Percentiles rank a stretch among this genome's conserved stretches.
Conservation (phyloP, 1,140 invertebrate genomes). For the Dufourea novaeangliae region DNA sequence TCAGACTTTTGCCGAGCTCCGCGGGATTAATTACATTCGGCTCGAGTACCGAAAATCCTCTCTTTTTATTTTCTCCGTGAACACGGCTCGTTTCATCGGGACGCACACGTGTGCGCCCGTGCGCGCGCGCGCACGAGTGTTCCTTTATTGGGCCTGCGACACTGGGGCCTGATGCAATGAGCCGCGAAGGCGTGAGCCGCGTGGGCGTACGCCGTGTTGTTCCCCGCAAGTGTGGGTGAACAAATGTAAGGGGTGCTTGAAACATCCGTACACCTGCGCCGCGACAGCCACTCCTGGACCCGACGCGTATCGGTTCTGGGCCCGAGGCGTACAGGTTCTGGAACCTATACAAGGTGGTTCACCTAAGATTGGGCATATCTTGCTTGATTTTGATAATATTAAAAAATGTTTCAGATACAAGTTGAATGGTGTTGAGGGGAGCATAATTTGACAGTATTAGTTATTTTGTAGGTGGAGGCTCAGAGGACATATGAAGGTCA, state of each 20-base stretch:
- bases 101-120: no score
- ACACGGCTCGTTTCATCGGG: slow-evolving; percentile 20
- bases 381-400: no score
- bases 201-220: slow-evolving; percentile 53
- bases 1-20: neutral
- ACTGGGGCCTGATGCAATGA: slow-evolving; percentile 62
- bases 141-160: slow-evolving; percentile 64
- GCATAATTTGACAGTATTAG: no score
- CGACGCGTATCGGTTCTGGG: no score
- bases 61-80: slow-evolving; percentile 44
- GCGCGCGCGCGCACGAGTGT: slow-evolving; percentile 36
- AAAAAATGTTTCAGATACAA: no score
- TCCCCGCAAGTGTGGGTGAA: slow-evolving; percentile 39
- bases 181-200: slow-evolving; percentile 56
- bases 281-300: neutral
- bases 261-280: slow-evolving; percentile 56
- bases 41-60: neutral
- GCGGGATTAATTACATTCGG: slow-evolving; percentile 15
- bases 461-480: no score
- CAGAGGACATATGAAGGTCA: no score
- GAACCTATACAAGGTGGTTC: no score
- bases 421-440: no score
- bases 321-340: no score
- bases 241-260: slow-evolving; percentile 66
- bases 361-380: no score